Conservation (phyloP, 2,797 vertebrate genomes). For the Avahi laniger region DNA sequence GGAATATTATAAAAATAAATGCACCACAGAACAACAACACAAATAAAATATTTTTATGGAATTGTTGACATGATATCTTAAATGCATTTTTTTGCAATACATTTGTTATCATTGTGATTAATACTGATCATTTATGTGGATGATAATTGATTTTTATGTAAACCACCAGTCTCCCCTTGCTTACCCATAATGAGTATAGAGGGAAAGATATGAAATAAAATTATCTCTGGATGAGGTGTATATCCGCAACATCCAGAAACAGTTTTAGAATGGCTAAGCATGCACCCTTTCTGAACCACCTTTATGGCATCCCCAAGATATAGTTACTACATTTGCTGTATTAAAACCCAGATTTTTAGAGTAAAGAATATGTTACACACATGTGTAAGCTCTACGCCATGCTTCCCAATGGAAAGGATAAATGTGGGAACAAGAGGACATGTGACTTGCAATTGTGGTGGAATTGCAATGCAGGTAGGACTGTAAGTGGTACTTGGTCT, state of each 20-base stretch:
- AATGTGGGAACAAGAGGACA: background rate
- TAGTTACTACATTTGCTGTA: background rate
- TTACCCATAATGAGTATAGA: background rate
- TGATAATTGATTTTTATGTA: background rate
- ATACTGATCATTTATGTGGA: background rate
- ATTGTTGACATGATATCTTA: background rate
- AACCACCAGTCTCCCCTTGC: background rate
- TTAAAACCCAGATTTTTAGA: background rate
- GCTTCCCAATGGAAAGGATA: background rate
- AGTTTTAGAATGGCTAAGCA: background rate
- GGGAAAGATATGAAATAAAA: background rate
- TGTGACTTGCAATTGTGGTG: background rate
- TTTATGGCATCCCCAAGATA: background rate
- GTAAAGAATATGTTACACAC: background rate
- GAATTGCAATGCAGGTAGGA: rapidly evolving
- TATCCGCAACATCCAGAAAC: background rate
- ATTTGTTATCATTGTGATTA: background rate
- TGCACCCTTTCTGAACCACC: background rate
- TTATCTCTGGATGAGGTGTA: background rate
- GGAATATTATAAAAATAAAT: background rate
- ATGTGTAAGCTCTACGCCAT: background rate
- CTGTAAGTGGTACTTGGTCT: too few relatives aligned
- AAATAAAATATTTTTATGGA: background rate
- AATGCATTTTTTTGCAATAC: background rate
- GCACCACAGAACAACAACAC: background rate